phyloP scores from a whole-genome alignment of 2,888 invertebrate species.

The Nudaria mundana region DNA sequence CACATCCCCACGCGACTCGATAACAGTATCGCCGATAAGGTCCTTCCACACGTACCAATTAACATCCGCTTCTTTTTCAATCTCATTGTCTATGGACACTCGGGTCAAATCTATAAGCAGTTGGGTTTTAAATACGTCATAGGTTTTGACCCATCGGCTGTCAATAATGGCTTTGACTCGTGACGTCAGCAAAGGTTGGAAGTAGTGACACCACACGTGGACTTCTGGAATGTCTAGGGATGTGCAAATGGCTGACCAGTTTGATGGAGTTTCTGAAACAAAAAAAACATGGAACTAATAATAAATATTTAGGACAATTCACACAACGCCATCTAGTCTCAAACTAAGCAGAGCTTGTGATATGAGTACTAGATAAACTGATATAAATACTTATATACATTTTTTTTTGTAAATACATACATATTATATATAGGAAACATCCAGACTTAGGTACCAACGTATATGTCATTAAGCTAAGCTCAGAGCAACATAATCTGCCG shows the following conservation, averaged over 20 bases:
- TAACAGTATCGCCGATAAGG: conserved; percentile 75
- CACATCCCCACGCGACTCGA: conserved; percentile 68
- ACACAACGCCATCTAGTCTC: no score
- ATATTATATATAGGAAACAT: no score
- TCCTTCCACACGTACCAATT: conserved; percentile 89
- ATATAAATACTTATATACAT: no score
- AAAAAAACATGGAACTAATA: not conserved
- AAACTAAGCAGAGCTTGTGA: no score
- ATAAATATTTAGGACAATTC: no score
- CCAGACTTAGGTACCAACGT: no score
- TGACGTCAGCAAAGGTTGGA: conserved; percentile 86
- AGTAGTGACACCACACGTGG: conserved; percentile 87
- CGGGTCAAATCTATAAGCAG: conserved; percentile 63
- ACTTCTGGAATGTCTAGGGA: conserved; percentile 78
- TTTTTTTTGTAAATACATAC: no score
- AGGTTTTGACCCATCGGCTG: conserved; percentile 62
- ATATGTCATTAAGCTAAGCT: no score
- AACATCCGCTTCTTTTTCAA: conserved; percentile 82
- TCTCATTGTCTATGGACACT: conserved; percentile 62
- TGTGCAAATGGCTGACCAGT: conserved; percentile 84
- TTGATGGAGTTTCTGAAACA: conserved; percentile 76
- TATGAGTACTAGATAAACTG: no score
- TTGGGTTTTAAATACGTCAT: conserved; percentile 61
- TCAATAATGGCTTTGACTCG: conserved; percentile 84
- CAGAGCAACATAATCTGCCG: no score